Conservation (phyloP, 2,797 vertebrate species). For the Vireo griseus region DNA sequence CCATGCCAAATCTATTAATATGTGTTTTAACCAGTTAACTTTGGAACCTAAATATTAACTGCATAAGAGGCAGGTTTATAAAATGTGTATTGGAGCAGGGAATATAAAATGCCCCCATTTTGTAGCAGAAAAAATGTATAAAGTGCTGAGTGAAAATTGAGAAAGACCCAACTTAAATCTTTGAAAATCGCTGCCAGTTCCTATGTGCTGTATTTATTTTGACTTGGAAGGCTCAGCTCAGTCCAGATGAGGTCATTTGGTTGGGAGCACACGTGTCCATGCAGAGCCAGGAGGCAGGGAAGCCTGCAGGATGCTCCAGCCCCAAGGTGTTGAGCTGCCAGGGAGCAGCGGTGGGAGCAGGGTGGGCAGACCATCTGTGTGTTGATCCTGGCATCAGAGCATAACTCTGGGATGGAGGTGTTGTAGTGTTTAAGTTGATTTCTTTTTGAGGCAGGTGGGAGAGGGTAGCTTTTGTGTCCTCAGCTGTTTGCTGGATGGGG, state of each 20-base stretch:
- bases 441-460: slow-evolving; percentile 28
- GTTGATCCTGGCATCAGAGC: slow-evolving; percentile 63
- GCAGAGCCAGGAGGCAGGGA: not conserved
- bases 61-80: slow-evolving; percentile 5
- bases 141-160: slow-evolving; percentile 30
- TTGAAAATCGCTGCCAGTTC: slow-evolving; percentile 18
- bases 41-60: slow-evolving; percentile 8
- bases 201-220: slow-evolving; percentile 57
- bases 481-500: slow-evolving; percentile 18
- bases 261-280: not conserved
- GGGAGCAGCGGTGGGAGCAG: not conserved
- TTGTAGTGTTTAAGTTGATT: slow-evolving; percentile 45
- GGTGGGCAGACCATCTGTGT: not conserved
- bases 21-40: not conserved
- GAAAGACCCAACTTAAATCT: slow-evolving; percentile 19
- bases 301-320: not conserved
- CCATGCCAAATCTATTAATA: not conserved
- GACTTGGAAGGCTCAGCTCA: slow-evolving; percentile 21
- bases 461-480: slow-evolving; percentile 60
- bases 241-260: slow-evolving; percentile 38
- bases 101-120: slow-evolving; percentile 33
- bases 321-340: slow-evolving; percentile 44
- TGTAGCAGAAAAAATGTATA: not conserved
- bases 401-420: not conserved
- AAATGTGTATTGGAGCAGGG: slow-evolving; percentile 4